A percentile compares a stretch with the other conserved stretches of the same genome.
Conservation (phyloP, 1,140 invertebrate species). For the Polyergus mexicanus region DNA sequence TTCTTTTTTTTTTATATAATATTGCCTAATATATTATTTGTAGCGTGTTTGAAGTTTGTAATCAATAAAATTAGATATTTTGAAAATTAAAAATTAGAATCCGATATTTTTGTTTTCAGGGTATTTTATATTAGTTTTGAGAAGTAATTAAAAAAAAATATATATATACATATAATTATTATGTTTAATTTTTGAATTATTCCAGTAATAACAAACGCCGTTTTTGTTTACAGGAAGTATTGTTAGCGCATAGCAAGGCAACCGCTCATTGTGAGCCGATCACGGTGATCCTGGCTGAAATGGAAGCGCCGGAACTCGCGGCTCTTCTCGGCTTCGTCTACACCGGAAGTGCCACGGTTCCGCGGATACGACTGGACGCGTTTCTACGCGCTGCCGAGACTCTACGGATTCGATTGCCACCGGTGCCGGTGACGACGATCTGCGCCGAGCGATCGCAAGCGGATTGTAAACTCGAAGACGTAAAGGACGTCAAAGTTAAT, state of each 20-base stretch:
- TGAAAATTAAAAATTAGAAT: not conserved
- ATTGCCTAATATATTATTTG: not conserved
- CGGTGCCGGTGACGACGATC: constrained; percentile 71
- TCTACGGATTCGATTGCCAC: constrained; percentile 84
- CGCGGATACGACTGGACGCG: constrained; percentile 86
- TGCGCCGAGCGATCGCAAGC: constrained; percentile 4
- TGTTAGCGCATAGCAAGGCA: constrained; percentile 86
- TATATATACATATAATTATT: not conserved
- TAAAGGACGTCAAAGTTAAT: constrained; percentile 76
- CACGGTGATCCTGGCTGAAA: constrained; percentile 88
- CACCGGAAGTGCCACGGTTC: constrained; percentile 88
- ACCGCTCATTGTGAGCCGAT: constrained; percentile 81
- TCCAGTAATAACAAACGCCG: not conserved
- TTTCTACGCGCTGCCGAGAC: constrained; percentile 88
- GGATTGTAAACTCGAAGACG: constrained; percentile 75
- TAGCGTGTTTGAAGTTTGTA: too few species aligned
- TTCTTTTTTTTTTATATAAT: too few species aligned
- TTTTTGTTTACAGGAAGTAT: constrained; percentile 80
- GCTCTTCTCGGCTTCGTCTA: constrained; percentile 89
- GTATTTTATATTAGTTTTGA: not conserved
- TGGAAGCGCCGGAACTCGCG: constrained; percentile 87
- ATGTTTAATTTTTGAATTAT: not conserved
- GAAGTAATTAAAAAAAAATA: too few species aligned
- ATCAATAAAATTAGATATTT: too few species aligned
- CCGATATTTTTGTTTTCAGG: not conserved